Conservation (phyloP, 2,797 vertebrate species). For the Acanthurus tractus region DNA sequence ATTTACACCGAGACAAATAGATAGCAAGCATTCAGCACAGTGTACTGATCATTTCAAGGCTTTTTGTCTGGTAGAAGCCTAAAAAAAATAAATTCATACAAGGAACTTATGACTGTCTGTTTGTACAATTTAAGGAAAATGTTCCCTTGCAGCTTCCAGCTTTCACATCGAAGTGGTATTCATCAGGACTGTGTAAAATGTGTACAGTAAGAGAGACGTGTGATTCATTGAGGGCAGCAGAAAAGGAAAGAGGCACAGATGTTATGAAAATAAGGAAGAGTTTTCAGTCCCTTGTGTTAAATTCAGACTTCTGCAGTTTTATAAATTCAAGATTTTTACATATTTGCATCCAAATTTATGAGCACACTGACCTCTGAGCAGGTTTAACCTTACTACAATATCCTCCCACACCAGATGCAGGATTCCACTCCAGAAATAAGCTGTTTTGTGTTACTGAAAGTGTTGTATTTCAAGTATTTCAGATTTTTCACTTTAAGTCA, state of each 20-base stretch:
- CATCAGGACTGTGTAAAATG: constrained; percentile 52
- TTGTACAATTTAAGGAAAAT: neutral
- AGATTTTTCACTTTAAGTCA: neutral
- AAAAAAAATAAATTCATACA: neutral
- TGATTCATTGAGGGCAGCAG: constrained; percentile 30
- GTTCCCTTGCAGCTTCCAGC: constrained; percentile 9
- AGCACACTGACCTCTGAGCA: constrained; percentile 13
- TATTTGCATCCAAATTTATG: constrained; percentile 30
- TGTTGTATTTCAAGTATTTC: no score
- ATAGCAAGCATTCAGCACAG: neutral
- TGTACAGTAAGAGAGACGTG: constrained; percentile 34
- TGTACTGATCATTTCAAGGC: neutral
- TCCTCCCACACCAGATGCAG: neutral
- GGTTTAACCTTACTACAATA: constrained; percentile 16
- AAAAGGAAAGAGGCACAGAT: neutral
- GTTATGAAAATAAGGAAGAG: constrained; percentile 40
- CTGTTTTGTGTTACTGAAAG: no score
- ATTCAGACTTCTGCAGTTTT: constrained; percentile 30
- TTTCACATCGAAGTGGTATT: constrained; percentile 55
- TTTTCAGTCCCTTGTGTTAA: constrained; percentile 38
- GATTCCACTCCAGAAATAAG: neutral
- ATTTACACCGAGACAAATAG: constrained; percentile 21
- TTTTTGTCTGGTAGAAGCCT: neutral
- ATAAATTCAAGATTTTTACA: constrained; percentile 41
- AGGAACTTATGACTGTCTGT: neutral